Conservation (phyloP, 2,888 invertebrate species). For the Emmelina monodactyla region DNA sequence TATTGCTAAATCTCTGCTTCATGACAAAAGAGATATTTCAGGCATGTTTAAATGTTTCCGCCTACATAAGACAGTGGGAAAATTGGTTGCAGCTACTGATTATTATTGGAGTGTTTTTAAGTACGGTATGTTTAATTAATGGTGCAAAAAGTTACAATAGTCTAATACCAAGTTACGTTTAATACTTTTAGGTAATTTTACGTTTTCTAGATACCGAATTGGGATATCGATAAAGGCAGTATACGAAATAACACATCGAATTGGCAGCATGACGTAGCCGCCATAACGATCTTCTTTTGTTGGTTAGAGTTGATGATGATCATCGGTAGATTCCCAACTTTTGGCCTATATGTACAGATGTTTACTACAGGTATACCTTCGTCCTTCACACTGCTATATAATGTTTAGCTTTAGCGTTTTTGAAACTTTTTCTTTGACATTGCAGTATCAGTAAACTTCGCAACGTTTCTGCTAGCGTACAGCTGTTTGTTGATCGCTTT, state of each 20-base stretch:
- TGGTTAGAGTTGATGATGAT: slow-evolving; percentile 89
- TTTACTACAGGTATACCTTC: slow-evolving; percentile 77
- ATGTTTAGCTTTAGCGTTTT: no score
- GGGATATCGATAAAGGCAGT: slow-evolving; percentile 35
- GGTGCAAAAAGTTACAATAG: not conserved
- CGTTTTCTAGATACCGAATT: slow-evolving; percentile 40
- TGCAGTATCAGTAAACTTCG: slow-evolving; percentile 83
- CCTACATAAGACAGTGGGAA: slow-evolving; percentile 83
- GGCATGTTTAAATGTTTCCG: slow-evolving; percentile 74
- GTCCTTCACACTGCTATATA: no score
- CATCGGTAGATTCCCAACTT: slow-evolving; percentile 84
- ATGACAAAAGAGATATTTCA: slow-evolving; percentile 80
- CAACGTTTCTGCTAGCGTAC: slow-evolving; percentile 82
- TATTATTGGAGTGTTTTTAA: slow-evolving; percentile 73
- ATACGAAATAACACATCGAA: slow-evolving; percentile 42
- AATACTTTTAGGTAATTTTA: not conserved
- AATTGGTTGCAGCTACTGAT: slow-evolving; percentile 86
- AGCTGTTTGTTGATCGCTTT: slow-evolving; percentile 83
- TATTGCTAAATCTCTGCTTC: slow-evolving; percentile 70
- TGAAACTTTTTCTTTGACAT: no score
- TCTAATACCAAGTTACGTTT: not conserved
- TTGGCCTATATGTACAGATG: slow-evolving; percentile 88
- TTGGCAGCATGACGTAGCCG: slow-evolving; percentile 85
- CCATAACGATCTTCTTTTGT: slow-evolving; percentile 78
- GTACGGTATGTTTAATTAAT: slow-evolving; percentile 56